Evolutionary conservation across 1,140 invertebrate species (phyloP).

Genomic region (Copidosoma floridanum): DNA sequence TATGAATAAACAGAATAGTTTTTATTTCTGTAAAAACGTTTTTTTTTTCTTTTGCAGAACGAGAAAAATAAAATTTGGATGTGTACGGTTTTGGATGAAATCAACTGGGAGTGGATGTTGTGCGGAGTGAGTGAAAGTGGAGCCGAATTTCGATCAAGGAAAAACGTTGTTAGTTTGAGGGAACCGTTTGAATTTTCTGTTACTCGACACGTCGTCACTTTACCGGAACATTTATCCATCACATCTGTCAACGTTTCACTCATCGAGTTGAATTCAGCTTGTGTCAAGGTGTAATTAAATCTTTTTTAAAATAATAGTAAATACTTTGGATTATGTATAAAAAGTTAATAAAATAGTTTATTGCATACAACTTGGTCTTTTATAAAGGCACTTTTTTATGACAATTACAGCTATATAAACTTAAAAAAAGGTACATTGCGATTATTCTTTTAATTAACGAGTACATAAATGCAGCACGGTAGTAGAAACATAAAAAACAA

Average conservation of each 20-base stretch:
- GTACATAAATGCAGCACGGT: too few species aligned
- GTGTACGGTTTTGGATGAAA: constrained; percentile 25
- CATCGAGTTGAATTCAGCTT: constrained; percentile 30
- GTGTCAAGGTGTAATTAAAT: too few species aligned
- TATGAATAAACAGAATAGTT: too few species aligned
- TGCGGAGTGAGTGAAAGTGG: constrained; percentile 30
- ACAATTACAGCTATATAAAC: not conserved
- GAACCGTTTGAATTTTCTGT: constrained; percentile 26
- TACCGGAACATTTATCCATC: constrained; percentile 38
- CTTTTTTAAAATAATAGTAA: too few species aligned
- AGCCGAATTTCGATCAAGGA: constrained; percentile 38
- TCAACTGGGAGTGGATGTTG: constrained; percentile 44
- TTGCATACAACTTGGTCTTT: too few species aligned
- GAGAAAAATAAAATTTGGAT: constrained; percentile 44
- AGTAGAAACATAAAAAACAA: too few species aligned
- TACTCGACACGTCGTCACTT: constrained; percentile 29
- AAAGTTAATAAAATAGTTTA: too few species aligned
- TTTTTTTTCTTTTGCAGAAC: constrained; percentile 31
- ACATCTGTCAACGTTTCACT: constrained; percentile 37
- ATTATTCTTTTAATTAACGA: too few species aligned
- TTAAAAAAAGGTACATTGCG: too few species aligned
- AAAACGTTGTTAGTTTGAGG: constrained; percentile 39
- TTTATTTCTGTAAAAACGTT: not conserved
- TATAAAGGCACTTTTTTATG: not conserved
- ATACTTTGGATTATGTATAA: too few species aligned